These are phyloP conservation scores for Dipodomys merriami DNA, from an alignment of 2,113 vertebrate species.

Conservation along the genomic window DNA sequence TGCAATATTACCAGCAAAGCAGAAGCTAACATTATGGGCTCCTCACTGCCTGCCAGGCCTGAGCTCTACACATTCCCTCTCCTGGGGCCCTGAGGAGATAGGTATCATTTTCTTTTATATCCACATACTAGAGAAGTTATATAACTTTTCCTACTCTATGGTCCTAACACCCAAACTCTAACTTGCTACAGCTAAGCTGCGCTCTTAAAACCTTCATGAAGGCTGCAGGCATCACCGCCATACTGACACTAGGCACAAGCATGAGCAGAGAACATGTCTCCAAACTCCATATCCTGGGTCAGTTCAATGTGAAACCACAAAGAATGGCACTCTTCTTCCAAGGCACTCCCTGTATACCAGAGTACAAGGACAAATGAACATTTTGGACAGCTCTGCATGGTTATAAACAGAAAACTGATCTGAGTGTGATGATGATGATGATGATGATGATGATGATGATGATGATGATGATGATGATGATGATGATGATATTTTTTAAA, in stretches of 20 bases:
- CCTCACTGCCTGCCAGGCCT: not conserved
- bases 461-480: not conserved
- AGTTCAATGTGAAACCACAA: conserved; percentile 26
- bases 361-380: not conserved
- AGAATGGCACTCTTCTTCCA: conserved; percentile 1
- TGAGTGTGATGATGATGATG: conserved; percentile 8
- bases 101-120: not conserved
- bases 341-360: not conserved
- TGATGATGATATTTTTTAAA: not conserved
- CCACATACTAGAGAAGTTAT: not conserved
- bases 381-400: not conserved
- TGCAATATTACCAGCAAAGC: not conserved
- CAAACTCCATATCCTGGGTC: not conserved
- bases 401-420: conserved; percentile 51
- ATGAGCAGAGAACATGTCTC: accelerated
- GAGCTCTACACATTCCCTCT: not conserved
- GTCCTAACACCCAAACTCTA: not conserved
- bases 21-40: too few species aligned
- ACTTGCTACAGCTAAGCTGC: not conserved
- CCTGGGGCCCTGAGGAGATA: not conserved
- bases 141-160: not conserved
- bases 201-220: not conserved
- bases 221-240: not conserved
- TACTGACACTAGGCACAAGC: not conserved
- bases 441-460: not conserved